A percentile compares a stretch with the other conserved stretches of the same genome.
Conservation (phyloP, 2,888 invertebrate genomes). For the Ctenicera cuprea region DNA sequence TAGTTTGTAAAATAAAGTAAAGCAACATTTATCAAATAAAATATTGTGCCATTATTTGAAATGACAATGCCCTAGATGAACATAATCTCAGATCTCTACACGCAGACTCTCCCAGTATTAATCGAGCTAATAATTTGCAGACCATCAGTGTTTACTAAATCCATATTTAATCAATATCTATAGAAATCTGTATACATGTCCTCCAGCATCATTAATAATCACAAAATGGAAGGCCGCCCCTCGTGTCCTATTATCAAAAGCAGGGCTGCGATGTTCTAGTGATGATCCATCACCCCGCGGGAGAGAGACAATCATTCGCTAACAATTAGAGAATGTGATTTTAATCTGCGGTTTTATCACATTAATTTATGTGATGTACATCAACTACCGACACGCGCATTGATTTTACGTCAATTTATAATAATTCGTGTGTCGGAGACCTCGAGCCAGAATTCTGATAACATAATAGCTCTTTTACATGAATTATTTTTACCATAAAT, state of each 20-base stretch:
- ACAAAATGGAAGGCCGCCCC: slow-evolving; percentile 61
- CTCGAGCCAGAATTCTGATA: slow-evolving; percentile 35
- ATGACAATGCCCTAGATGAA: too few species aligned
- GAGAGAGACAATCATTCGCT: slow-evolving; percentile 66
- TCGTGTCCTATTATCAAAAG: slow-evolving; percentile 59
- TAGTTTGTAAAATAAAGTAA: too few species aligned
- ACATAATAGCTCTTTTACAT: slow-evolving; percentile 37
- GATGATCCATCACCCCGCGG: slow-evolving; percentile 62
- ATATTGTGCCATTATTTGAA: too few species aligned
- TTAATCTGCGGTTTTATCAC: slow-evolving; percentile 64
- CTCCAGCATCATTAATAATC: slow-evolving; percentile 63
- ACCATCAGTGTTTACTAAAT: slow-evolving; percentile 33
- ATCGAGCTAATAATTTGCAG: slow-evolving; percentile 23
- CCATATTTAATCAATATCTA: slow-evolving; percentile 51
- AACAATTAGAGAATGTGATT: slow-evolving; percentile 68
- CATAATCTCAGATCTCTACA: too few species aligned
- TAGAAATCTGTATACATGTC: slow-evolving; percentile 61
- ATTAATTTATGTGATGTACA: slow-evolving; percentile 61
- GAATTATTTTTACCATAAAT: slow-evolving; percentile 31
- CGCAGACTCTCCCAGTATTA: too few species aligned
- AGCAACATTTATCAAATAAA: too few species aligned
- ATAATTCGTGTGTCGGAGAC: slow-evolving; percentile 30
- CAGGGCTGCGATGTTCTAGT: slow-evolving; percentile 54
- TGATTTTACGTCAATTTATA: slow-evolving; percentile 45
- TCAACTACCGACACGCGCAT: slow-evolving; percentile 50